Conservation (phyloP, 2,888 invertebrate genomes). For the Xestoiulus laeticollis region DNA sequence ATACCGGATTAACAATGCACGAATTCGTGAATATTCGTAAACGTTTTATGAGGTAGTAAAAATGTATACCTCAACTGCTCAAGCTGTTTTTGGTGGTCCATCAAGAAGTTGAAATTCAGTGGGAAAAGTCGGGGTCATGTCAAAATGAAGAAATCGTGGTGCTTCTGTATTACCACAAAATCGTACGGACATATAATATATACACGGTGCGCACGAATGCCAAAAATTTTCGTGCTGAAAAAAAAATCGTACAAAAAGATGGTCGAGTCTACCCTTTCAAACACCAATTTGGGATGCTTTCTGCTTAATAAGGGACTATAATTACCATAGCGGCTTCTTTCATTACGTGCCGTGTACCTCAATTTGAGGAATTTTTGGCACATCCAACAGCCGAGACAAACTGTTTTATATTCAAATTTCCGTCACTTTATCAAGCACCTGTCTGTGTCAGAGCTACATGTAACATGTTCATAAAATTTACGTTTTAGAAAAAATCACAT, state of each 20-base stretch:
- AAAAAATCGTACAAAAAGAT: not conserved
- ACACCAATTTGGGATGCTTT: not conserved
- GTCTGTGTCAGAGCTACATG: not conserved
- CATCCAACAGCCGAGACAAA: not conserved
- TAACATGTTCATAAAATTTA: not conserved
- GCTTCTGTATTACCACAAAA: constrained; percentile 17
- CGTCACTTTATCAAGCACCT: not conserved
- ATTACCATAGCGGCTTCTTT: constrained; percentile 32
- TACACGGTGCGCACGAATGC: not conserved
- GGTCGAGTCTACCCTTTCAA: not conserved
- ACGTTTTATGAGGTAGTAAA: not conserved
- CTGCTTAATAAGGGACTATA: constrained; percentile 1
- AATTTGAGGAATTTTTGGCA: not conserved
- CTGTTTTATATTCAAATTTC: not conserved
- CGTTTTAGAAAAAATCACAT: not conserved
- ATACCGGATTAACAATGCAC: not conserved
- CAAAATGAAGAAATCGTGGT: constrained; percentile 9
- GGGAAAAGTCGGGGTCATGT: not conserved
- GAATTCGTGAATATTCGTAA: constrained; percentile 15
- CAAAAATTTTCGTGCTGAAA: not conserved
- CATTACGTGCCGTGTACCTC: constrained; percentile 8
- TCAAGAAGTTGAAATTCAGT: not conserved
- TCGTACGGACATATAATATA: not conserved
- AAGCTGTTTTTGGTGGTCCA: constrained; percentile 1
- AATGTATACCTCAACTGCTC: not conserved